phyloP scores from a whole-genome alignment of 1,140 invertebrate species.

The Brachionus rubens region DNA sequence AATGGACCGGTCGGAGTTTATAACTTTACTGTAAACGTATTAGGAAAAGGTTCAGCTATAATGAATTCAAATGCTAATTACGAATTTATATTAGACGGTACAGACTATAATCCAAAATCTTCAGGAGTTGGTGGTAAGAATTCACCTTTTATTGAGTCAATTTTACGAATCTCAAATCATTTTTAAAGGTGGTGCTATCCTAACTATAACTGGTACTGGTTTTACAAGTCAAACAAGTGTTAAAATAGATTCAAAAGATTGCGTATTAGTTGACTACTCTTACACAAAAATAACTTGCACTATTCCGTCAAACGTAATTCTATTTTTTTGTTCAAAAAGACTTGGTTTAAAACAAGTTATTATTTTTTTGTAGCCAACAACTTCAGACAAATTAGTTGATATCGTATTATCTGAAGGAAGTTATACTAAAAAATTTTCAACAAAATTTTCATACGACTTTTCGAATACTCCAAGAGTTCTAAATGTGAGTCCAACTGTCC shows the following conservation, averaged over 20 bases:
- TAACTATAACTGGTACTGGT: conserved; percentile 50
- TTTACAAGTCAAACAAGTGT: conserved; percentile 48
- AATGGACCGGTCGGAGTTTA: conserved; percentile 50
- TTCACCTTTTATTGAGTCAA: background rate
- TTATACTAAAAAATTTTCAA: conserved; percentile 44
- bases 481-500: background rate
- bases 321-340: background rate
- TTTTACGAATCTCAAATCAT: background rate
- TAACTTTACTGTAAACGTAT: conserved; percentile 50
- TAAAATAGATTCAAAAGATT: conserved; percentile 1
- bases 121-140: conserved; percentile 26
- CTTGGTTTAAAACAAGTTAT: background rate
- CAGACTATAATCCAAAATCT: background rate
- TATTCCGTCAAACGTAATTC: conserved; percentile 46
- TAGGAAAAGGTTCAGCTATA: conserved; percentile 46
- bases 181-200: conserved; percentile 46
- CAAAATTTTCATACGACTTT: conserved; percentile 47
- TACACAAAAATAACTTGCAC: conserved; percentile 48
- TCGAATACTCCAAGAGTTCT: background rate
- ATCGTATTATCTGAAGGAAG: conserved; percentile 45
- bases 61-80: conserved; percentile 4
- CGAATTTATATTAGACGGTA: conserved; percentile 6
- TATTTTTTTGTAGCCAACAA: conserved; percentile 39
- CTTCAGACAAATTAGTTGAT: background rate
- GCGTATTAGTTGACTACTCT: background rate